Base-by-base conservation (phyloP, 2,797 vertebrate species). In the Uromys caudimaculatus region DNA sequence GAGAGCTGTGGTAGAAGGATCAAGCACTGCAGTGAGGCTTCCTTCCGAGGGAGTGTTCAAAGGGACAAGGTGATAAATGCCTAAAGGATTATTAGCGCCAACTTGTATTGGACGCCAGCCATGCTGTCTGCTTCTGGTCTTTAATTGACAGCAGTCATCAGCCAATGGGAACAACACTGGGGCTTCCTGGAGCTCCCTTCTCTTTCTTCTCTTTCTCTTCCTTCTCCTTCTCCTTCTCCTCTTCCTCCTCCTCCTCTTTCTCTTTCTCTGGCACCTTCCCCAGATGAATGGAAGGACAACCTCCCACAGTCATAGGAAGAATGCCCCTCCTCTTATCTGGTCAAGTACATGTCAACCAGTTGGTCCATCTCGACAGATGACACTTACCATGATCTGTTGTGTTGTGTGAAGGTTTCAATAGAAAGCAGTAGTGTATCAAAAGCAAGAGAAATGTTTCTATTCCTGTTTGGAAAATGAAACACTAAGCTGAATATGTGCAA, bases 141-240 rank as follows among this genome's bases (percentile, higher is more conserved):
- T 58, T 82, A 17, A n/a, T 0, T 90, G 41, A 73, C 56, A 44
- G 44, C 35, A 67, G n/a, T 5, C 2, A 0, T 1, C 1, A 21
- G 35, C n/a, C 69, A 75, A 2, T 35, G 52, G 71, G 79, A 93
- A 44, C 58, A 58, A 41, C 50, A n/a, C 2, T 2, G 23, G 38
- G 38, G 27, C 32, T 41, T 71, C 54, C 69, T 27, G 41, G 81
- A 86, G 64, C n/a, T 4, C 2, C 2, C 1, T 12, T 6, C 27
- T n/a, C 17, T 81, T 77, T 27, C 35, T 41, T 0, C 50, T 50
- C 71, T n/a, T 38, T 41, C 77, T 41, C 44, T 24, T 41, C 0
- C 29, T 41, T 44, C 50, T 50, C 71, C n/a, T 38, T 41, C 77
- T 41, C 44, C 23, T 44, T 6, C 44, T 44, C 44, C 6, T 44